Base-by-base conservation (phyloP, 1,140 invertebrate genomes). In the Monochamus saltuarius region DNA sequence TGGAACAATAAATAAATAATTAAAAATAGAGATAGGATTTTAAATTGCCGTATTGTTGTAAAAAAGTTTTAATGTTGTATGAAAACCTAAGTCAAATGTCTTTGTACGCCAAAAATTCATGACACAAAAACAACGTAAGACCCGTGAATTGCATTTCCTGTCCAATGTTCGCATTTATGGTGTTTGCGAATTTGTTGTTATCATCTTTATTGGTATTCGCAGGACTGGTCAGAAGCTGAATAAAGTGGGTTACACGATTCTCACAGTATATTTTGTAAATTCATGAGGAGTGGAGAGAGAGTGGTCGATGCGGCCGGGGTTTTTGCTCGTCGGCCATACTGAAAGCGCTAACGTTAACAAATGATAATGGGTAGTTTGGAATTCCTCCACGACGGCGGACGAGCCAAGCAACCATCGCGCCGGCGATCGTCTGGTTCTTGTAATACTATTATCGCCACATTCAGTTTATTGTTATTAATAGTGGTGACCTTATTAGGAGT, bases 391-490 rank as follows among this genome's bases (percentile, higher is more conserved):
- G 66, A 62, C 65, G 54, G 52, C 64, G 46, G 61, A 54, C 57
- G 37, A 14, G 10, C 50, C 43, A 19, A 59, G 50, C 46, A 43
- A 60, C 51, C 51, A 40, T 56, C 60, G 60, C 57, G 63, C 57
- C 61, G 49, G 36, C 60, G 59, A 36, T 40, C 61, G 66, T 70
- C 66, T 66, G 62, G 59, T 70, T 70, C 71, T 71, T 67, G 62
- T 59, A 73, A 71, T 65, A 72, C 74, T 70, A 75, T 75, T 75
- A 75, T 75, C 73, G 70, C 68, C 74, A 75, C 73, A 71, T 74
- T 72, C 64, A 71, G 70, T 75, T 75, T 75, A 75, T 75, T 75
- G 74, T 75, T 75, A 75, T 75, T 75, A 75, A 75, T 75, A 75
- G 74, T 74, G 59, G 66, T 62, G 64, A 45, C 73, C 73, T 68